These are phyloP conservation scores for Toxonevra muliebris DNA, from an alignment of 2,888 invertebrate species.

Conservation along the genomic window DNA sequence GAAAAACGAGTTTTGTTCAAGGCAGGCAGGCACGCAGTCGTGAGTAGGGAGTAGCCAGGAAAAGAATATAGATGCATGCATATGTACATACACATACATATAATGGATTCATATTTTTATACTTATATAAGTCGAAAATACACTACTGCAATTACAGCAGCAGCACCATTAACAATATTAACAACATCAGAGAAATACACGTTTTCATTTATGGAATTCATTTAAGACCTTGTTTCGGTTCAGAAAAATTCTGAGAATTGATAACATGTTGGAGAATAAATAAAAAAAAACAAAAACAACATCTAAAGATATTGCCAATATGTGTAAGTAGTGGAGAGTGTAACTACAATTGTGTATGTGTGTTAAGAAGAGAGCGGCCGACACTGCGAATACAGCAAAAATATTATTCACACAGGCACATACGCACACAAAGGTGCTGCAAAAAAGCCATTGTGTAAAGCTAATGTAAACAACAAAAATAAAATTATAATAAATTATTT, in stretches of 20 bases:
- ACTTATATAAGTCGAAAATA: too few relatives aligned
- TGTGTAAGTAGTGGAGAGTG: too few relatives aligned
- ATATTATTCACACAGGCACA: slow-evolving; percentile 39
- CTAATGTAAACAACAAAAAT: neutral
- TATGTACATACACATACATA: neutral
- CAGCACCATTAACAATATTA: neutral
- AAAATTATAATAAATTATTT: slow-evolving; percentile 18
- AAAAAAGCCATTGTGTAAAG: too few relatives aligned
- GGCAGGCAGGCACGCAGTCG: too few relatives aligned
- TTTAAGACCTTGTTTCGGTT: slow-evolving; percentile 1
- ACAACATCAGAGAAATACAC: neutral
- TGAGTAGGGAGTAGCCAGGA: too few relatives aligned
- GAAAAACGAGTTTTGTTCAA: too few relatives aligned
- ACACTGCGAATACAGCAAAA: slow-evolving; percentile 25
- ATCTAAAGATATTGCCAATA: too few relatives aligned
- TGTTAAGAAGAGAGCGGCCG: neutral
- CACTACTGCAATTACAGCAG: too few relatives aligned
- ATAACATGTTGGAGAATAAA: slow-evolving; percentile 14
- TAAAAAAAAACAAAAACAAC: too few relatives aligned
- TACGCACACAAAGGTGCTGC: slow-evolving; percentile 3
- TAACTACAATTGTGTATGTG: neutral
- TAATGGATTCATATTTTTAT: neutral
- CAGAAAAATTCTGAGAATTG: slow-evolving; percentile 29
- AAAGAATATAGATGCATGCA: too few relatives aligned
- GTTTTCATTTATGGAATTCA: slow-evolving; percentile 4